Evolutionary conservation across 1,140 invertebrate species (phyloP).

Genomic region (Nasonia giraulti): DNA sequence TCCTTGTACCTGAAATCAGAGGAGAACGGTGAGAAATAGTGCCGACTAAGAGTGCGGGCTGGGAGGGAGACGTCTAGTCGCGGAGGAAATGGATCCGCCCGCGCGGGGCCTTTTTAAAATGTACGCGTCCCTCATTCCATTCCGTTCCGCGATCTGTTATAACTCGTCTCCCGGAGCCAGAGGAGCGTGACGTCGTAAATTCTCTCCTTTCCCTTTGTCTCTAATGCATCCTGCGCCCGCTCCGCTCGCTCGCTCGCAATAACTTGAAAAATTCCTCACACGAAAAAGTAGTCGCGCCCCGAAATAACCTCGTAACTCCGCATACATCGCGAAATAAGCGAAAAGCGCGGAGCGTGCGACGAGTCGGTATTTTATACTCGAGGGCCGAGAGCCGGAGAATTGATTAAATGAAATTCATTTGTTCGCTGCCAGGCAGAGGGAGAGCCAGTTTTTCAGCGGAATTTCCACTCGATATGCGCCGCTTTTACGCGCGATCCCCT

Average conservation of each 20-base stretch:
- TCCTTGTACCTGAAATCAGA: conserved; percentile 82
- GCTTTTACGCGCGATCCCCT: too few species aligned
- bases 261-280: conserved; percentile 53
- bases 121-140: conserved; percentile 13
- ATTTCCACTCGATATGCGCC: too few species aligned
- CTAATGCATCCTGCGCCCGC: conserved; percentile 10
- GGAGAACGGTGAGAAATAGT: neutral
- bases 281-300: conserved; percentile 41
- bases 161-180: conserved; percentile 38
- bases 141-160: conserved; percentile 50
- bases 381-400: neutral
- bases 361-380: too few species aligned
- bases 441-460: neutral
- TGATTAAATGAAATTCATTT: neutral
- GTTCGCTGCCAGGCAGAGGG: neutral
- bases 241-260: conserved; percentile 46
- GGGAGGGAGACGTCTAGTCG: neutral
- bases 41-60: neutral
- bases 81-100: too few species aligned
- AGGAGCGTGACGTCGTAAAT: conserved; percentile 51
- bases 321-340: neutral
- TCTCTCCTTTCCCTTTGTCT: conserved; percentile 18
- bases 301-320: neutral
- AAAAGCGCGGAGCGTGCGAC: neutral
- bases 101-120: too few species aligned